phyloP scores from a whole-genome alignment of 2,888 invertebrate genomes.

The Bruchidius siliquastri region DNA sequence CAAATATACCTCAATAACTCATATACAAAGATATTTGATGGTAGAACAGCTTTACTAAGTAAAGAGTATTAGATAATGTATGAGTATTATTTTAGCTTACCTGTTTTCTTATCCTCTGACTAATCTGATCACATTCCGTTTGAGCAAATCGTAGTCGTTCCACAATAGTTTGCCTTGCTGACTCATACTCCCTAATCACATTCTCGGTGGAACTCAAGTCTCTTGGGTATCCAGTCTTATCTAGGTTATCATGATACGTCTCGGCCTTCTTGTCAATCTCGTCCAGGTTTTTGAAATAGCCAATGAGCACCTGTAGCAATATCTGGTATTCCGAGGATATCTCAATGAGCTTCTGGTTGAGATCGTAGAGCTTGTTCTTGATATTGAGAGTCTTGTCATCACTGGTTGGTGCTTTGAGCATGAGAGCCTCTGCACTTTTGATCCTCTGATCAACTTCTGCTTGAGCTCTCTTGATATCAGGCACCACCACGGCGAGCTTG shows the following conservation, averaged over 20 bases:
- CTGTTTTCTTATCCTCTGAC: constrained; percentile 63
- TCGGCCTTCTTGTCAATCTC: constrained; percentile 60
- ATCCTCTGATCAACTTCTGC: constrained; percentile 64
- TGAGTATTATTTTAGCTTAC: constrained; percentile 30
- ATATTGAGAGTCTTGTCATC: constrained; percentile 57
- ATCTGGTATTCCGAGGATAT: constrained; percentile 68
- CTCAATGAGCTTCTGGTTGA: constrained; percentile 62
- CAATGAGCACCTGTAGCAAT: constrained; percentile 63
- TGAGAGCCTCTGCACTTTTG: constrained; percentile 61
- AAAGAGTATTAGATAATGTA: too few relatives aligned
- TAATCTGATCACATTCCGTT: constrained; percentile 64
- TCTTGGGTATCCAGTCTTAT: constrained; percentile 42
- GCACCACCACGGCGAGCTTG: constrained; percentile 54
- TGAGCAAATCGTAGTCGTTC: constrained; percentile 63
- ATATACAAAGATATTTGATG: too few relatives aligned
- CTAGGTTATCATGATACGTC: constrained; percentile 50
- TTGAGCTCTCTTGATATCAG: constrained; percentile 60
- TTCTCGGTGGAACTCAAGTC: constrained; percentile 52
- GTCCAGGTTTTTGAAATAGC: constrained; percentile 64
- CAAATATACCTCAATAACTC: too few relatives aligned
- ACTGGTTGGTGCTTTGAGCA: constrained; percentile 54
- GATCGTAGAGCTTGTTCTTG: constrained; percentile 60
- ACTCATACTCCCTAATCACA: constrained; percentile 60
- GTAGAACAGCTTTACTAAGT: too few relatives aligned
- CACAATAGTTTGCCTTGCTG: constrained; percentile 58